Evolutionary conservation across 2,113 vertebrate species (phyloP).

Genomic region (Cebus imitator): DNA sequence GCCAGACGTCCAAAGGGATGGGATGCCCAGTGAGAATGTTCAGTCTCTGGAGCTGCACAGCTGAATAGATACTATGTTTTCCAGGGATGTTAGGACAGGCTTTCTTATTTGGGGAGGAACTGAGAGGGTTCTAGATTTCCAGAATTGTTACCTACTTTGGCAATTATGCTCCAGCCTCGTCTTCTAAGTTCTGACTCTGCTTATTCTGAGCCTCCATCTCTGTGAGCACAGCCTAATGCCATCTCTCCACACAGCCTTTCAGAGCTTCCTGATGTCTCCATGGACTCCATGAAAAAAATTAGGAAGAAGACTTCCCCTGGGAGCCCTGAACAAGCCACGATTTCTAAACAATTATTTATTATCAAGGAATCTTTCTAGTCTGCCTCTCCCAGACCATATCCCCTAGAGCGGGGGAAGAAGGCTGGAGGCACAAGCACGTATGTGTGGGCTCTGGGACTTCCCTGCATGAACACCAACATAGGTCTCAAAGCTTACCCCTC

Average conservation of each 20-base stretch:
- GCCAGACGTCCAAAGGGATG: not conserved
- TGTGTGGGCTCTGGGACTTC: not conserved
- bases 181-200: not conserved
- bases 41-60: not conserved
- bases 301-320: conserved; percentile 9
- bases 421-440: too few relatives aligned
- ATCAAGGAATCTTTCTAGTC: conserved; percentile 14
- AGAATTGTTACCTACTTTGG: not conserved
- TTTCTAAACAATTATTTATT: conserved; percentile 43
- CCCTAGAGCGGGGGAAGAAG: not conserved
- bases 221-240: not conserved
- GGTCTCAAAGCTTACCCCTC: not conserved
- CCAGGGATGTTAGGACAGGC: not conserved
- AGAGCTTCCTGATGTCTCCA: not conserved
- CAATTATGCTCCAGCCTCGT: not conserved
- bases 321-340: not conserved
- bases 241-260: not conserved
- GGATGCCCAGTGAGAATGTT: not conserved
- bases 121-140: not conserved
- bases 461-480: not conserved
- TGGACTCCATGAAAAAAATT: not conserved
- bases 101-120: not conserved
- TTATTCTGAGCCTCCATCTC: not conserved
- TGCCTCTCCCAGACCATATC: conserved; percentile 19
- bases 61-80: not conserved